These are phyloP conservation scores for Pelochelys cantorii DNA, from an alignment of 2,797 vertebrate genomes.

Conservation along the genomic window DNA sequence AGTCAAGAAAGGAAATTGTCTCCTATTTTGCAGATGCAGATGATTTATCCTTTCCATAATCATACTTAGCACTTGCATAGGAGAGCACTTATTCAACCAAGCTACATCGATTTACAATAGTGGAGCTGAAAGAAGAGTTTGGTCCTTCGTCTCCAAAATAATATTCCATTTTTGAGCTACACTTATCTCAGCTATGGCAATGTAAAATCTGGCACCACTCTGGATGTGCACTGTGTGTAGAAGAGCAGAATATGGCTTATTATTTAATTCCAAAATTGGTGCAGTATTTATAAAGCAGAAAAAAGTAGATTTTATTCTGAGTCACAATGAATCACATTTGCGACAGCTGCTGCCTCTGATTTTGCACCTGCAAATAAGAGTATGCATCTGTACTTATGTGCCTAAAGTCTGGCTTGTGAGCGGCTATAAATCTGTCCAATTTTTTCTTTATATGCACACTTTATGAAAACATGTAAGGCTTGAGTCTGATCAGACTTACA, in stretches of 20 bases:
- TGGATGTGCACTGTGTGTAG: neutral
- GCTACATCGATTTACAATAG: constrained; percentile 18
- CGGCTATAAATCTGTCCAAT: neutral
- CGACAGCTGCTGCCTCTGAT: constrained; percentile 12
- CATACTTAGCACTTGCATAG: neutral
- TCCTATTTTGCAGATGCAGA: neutral
- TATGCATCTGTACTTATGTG: neutral
- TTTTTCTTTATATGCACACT: neutral
- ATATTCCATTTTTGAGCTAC: neutral
- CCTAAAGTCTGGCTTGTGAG: neutral
- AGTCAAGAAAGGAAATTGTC: neutral
- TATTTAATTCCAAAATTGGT: constrained; percentile 16
- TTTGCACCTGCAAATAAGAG: neutral
- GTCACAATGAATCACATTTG: neutral
- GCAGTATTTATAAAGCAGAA: neutral
- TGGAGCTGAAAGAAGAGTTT: neutral
- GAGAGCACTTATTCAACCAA: constrained; percentile 11
- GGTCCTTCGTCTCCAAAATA: constrained; percentile 24
- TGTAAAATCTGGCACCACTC: neutral
- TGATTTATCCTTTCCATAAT: neutral
- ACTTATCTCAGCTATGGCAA: neutral
- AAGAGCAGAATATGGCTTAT: neutral
- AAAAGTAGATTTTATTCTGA: neutral
- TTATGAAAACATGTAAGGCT: neutral
- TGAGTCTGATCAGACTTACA: neutral